Evolutionary conservation across 2,888 invertebrate genomes (phyloP).

Genomic region (Habrosyne pyritoides): DNA sequence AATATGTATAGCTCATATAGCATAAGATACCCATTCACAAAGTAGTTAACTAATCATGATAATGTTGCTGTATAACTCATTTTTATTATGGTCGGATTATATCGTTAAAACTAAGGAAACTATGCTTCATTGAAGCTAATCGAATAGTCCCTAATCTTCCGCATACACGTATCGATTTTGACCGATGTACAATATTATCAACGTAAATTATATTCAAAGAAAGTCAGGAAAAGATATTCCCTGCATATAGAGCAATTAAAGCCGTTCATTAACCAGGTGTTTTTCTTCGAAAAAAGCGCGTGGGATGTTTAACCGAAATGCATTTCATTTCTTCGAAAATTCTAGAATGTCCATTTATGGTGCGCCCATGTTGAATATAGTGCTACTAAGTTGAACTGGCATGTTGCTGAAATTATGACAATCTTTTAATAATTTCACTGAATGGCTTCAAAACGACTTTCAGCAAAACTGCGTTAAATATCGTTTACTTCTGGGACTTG

Average conservation of each 20-base stretch:
- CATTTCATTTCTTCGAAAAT: slow-evolving; percentile 47
- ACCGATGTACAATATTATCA: not conserved
- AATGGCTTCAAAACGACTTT: too few species aligned
- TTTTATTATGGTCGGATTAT: not conserved
- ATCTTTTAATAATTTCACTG: too few species aligned
- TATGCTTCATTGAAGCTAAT: not conserved
- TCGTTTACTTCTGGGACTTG: too few species aligned
- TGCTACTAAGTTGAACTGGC: slow-evolving; percentile 39
- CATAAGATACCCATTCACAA: too few species aligned
- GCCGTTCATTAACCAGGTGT: not conserved
- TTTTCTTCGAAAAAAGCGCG: slow-evolving; percentile 4
- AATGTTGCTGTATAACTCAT: too few species aligned
- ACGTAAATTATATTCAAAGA: not conserved
- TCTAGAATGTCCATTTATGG: slow-evolving; percentile 58
- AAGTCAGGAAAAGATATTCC: not conserved
- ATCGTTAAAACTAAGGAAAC: not conserved
- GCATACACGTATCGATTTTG: not conserved
- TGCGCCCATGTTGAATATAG: slow-evolving; percentile 57
- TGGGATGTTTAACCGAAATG: not conserved
- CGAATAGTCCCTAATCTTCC: not conserved
- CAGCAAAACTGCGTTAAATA: too few species aligned
- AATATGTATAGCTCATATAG: too few species aligned
- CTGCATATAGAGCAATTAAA: not conserved
- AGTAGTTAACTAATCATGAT: too few species aligned
- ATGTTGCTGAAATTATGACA: too few species aligned